phyloP scores from a whole-genome alignment of 1,140 invertebrate genomes.

The Arion vulgaris region DNA sequence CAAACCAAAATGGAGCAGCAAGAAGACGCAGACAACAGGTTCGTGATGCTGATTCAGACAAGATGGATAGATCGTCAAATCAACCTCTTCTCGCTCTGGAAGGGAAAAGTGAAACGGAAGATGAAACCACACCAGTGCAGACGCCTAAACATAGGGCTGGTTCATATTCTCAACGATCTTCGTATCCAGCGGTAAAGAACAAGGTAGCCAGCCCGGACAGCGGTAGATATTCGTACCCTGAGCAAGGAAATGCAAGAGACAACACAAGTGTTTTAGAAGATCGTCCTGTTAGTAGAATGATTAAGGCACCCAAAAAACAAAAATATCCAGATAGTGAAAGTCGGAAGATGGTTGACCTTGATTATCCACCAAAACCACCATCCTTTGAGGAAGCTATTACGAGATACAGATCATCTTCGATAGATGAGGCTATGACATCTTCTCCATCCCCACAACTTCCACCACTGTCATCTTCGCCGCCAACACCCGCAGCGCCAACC shows the following conservation, averaged over 20 bases:
- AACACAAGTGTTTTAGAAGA: neutral
- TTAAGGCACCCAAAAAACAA: neutral
- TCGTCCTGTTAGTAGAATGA: neutral
- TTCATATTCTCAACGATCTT: neutral
- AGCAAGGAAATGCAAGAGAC: neutral
- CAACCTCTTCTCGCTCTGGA: conserved; percentile 19
- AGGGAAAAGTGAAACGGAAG: neutral
- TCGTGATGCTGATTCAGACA: neutral
- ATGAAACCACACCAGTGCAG: neutral
- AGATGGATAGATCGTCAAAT: neutral
- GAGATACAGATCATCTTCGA: neutral
- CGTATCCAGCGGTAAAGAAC: neutral
- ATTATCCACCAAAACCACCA: neutral
- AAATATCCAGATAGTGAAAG: neutral
- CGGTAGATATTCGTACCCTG: neutral
- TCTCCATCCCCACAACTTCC: neutral
- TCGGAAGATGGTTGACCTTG: neutral
- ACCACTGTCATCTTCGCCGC: neutral
- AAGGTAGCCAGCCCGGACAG: too few species aligned
- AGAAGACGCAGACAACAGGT: neutral
- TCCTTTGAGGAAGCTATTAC: conserved; percentile 5
- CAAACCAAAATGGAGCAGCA: neutral
- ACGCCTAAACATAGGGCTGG: neutral
- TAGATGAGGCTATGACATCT: neutral
- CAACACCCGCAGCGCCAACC: neutral